These are phyloP conservation scores for Remorina albescens DNA, from an alignment of 2,797 vertebrate genomes.

Conservation along the genomic window DNA sequence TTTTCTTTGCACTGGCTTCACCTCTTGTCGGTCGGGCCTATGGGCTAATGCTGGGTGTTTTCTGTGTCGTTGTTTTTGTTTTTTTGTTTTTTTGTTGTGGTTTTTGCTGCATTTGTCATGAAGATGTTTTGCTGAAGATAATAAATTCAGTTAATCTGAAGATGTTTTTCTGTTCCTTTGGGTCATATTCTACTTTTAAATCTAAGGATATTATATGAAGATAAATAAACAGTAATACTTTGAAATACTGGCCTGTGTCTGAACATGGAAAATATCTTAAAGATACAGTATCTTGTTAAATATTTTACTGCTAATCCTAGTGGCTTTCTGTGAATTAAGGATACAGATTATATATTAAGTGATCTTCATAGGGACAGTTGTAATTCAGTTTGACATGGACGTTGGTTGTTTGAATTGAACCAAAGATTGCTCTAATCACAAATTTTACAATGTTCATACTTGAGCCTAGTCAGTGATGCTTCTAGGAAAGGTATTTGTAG, in stretches of 20 bases:
- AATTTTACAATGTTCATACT: not conserved
- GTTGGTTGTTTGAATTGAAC: not conserved
- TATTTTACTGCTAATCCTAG: not conserved
- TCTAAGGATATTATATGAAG: conserved; percentile 12
- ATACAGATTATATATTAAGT: conserved; percentile 11
- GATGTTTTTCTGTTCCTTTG: conserved; percentile 25
- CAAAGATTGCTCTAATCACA: not conserved
- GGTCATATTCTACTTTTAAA: conserved; percentile 20
- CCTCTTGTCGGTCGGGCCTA: conserved; percentile 6
- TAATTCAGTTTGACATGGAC: not conserved
- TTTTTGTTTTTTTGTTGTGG: no score
- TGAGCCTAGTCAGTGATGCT: conserved; percentile 17
- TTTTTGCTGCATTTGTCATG: conserved; percentile 12
- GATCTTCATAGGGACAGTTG: not conserved
- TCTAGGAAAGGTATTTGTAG: not conserved
- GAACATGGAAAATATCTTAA: conserved; percentile 22
- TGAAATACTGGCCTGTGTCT: conserved; percentile 5
- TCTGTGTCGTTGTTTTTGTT: conserved; percentile 1
- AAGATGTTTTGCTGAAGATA: conserved; percentile 44
- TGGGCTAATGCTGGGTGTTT: conserved; percentile 15
- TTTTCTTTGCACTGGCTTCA: conserved; percentile 30
- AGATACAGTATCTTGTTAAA: conserved; percentile 24
- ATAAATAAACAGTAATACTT: conserved; percentile 28
- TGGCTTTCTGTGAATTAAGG: conserved; percentile 1
- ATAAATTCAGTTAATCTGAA: conserved; percentile 35